Evolutionary conservation across 2,888 invertebrate species (phyloP).

Genomic region (Melangyna quadrimaculata): DNA sequence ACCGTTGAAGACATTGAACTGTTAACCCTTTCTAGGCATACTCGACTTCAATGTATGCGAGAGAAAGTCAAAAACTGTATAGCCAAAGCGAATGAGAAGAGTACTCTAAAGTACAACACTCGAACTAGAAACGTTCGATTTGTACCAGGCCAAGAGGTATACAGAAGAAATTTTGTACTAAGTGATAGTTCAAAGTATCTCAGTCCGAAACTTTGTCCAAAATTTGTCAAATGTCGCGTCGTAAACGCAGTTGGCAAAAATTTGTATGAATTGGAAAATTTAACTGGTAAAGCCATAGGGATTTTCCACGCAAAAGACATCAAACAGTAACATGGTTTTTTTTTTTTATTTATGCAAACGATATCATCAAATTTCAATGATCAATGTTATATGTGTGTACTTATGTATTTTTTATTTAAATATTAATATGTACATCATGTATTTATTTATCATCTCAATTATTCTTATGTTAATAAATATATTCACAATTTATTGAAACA

Average conservation of each 20-base stretch:
- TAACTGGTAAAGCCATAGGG: background rate
- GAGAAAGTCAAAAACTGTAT: too few species aligned
- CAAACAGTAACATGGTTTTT: background rate
- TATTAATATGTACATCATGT: too few species aligned
- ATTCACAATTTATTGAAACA: too few species aligned
- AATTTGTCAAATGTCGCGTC: background rate
- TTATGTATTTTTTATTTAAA: too few species aligned
- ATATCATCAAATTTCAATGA: too few species aligned
- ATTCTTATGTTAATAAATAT: too few species aligned
- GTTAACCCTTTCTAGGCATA: background rate
- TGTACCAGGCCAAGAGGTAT: background rate
- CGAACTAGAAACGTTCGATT: background rate
- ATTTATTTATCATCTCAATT: too few species aligned
- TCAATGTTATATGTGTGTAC: too few species aligned
- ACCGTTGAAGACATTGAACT: background rate
- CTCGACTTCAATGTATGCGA: background rate
- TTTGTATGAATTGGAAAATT: background rate
- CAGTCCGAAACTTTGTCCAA: background rate
- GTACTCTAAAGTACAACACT: background rate
- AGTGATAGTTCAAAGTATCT: background rate
- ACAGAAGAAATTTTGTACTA: background rate
- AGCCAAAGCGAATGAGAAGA: constrained; percentile 21
- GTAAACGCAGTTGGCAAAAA: background rate
- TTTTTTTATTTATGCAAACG: background rate
- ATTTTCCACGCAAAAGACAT: too few species aligned